Base-by-base conservation (phyloP, 1,140 invertebrate species). In the Papilio xuthus region DNA sequence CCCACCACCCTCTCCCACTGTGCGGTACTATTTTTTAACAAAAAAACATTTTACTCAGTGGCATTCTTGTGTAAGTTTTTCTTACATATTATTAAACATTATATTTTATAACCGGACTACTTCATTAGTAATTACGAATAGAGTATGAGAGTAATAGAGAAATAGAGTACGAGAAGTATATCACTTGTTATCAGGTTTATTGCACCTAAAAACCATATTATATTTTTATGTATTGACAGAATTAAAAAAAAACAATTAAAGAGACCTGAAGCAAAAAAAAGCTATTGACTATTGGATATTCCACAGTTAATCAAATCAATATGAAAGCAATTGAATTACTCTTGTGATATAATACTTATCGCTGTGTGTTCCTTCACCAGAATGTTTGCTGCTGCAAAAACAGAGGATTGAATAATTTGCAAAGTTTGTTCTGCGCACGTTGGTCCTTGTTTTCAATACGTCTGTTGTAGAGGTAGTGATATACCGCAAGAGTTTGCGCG, bases 21-120 rank as follows among this genome's bases (percentile, higher is more conserved):
- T 28, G 60, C 60, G 60, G 60, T 67, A 67, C 60, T 26, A 67
- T 28, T 67, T 63, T 37, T 32, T 67, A 67, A 67, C 60, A 67
- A 67, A 67, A 67, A 63, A 63, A 26, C n/a, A 67, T 32, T 67
- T 67, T 4, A 67, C 3, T 15, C 60, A 12, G 13, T 12, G 10
- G 60, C 4, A 60, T 23, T 63, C 4, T 23, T 28, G 60, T 18
- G 4, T 7, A 28, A 6, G 0, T 15, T 67, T 56, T 63, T 4
- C 12, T 63, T 28, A 67, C 12, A 60, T 53, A 3, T 4, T 20
- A 1, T 18, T n/a, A 53, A 4, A 47, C 9, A 6, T 4, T 13
- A 9, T 47, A 47, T 47, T 47, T 47, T 47, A 3, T 9, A 47
- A 47, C 6, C 3, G 44, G 3, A 47, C 6, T 15, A 47, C 3